Evolutionary conservation across 2,888 invertebrate genomes (phyloP).

Genomic region (Perizoma affinitatum): DNA sequence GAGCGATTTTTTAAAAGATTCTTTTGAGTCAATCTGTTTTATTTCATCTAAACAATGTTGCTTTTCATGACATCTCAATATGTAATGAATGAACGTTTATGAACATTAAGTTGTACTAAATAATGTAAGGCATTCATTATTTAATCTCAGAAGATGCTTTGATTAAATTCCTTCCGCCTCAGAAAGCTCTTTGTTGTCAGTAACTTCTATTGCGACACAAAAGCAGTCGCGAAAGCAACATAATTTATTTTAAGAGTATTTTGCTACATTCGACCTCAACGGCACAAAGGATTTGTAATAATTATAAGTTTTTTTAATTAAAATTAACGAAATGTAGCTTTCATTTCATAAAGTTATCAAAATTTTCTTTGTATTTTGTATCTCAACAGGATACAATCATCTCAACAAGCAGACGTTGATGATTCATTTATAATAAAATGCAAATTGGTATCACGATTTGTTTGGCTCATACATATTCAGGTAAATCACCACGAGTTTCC

Average conservation of each 20-base stretch:
- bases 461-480: constrained; percentile 35
- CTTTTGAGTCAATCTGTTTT: no score
- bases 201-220: constrained; percentile 59
- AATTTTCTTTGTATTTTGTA: background rate
- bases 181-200: constrained; percentile 59
- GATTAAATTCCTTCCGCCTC: constrained; percentile 65
- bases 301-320: constrained; percentile 15
- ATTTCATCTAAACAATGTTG: constrained; percentile 24
- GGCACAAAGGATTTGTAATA: constrained; percentile 27
- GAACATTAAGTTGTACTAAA: constrained; percentile 8
- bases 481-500: constrained; percentile 37
- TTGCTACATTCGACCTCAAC: constrained; percentile 37
- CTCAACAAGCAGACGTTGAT: background rate
- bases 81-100: constrained; percentile 34
- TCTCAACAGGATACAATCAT: background rate
- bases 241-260: constrained; percentile 61
- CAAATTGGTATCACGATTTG: constrained; percentile 14
- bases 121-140: constrained; percentile 50
- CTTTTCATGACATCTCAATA: constrained; percentile 25
- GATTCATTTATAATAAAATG: constrained; percentile 15
- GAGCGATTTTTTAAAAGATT: no score
- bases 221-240: constrained; percentile 57
- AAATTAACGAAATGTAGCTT: constrained; percentile 1
- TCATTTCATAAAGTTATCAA: background rate
- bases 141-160: constrained; percentile 54